These are phyloP conservation scores for Poeciliopsis gracilis DNA, from an alignment of 2,797 vertebrate species.

Conservation along the genomic window DNA sequence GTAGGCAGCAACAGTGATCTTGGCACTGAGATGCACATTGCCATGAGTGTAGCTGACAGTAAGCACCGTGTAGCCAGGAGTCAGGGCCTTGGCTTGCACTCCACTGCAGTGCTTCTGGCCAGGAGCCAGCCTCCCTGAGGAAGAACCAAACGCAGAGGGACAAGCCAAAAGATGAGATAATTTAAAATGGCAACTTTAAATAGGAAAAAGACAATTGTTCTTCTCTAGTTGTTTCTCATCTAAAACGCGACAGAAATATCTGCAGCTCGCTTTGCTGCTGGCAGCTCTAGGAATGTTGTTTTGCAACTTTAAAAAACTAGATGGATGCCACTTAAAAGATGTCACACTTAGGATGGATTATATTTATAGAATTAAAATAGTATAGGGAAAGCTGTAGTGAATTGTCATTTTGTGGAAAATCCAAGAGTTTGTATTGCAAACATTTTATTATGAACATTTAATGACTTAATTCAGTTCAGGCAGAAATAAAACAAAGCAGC, in stretches of 20 bases:
- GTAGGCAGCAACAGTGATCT: slow-evolving; percentile 90
- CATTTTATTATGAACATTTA: background rate
- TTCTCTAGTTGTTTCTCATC: slow-evolving; percentile 13
- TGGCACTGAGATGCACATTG: slow-evolving; percentile 86
- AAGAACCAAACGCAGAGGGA: slow-evolving; percentile 11
- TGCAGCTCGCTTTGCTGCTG: slow-evolving; percentile 1
- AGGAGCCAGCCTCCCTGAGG: slow-evolving; percentile 74
- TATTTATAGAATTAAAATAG: background rate
- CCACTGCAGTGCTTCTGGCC: slow-evolving; percentile 81
- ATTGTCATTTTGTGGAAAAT: background rate
- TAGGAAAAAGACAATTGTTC: slow-evolving; percentile 15
- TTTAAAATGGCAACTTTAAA: slow-evolving; percentile 22
- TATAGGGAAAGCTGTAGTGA: background rate
- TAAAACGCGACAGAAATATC: background rate
- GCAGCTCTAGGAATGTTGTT: background rate
- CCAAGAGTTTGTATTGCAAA: background rate
- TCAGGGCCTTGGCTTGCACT: slow-evolving; percentile 84
- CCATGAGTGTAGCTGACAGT: slow-evolving; percentile 84
- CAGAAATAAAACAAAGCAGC: background rate
- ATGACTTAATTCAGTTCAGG: background rate
- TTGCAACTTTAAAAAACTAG: background rate
- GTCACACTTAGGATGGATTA: background rate
- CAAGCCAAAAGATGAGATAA: slow-evolving; percentile 17
- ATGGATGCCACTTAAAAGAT: background rate
- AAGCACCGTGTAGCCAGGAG: slow-evolving; percentile 83